A percentile compares a stretch with the other conserved stretches of the same genome.
Conservation (phyloP, 1,140 invertebrate species). For the Zaprionus kolodkinae region DNA sequence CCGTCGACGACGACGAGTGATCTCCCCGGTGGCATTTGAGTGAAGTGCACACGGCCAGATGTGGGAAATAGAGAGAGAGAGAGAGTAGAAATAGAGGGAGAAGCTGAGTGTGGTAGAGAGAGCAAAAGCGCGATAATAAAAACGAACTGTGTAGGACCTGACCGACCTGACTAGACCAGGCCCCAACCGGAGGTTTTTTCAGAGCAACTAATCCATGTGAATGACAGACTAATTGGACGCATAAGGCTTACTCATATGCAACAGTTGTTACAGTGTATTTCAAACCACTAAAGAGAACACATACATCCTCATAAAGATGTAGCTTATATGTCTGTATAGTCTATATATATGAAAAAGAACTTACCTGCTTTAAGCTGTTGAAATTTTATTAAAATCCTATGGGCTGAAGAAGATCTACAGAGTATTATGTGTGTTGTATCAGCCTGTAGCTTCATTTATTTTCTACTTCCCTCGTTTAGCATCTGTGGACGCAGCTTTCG, state of each 20-base stretch:
- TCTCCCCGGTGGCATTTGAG: conserved; percentile 43
- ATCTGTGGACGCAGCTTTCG: not conserved
- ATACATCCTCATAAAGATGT: no score
- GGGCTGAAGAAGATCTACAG: no score
- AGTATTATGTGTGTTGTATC: not conserved
- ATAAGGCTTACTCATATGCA: no score
- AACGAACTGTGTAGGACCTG: not conserved
- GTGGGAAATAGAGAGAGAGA: not conserved
- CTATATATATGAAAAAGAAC: no score
- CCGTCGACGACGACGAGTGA: conserved; percentile 20
- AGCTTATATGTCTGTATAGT: no score
- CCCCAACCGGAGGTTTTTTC: not conserved
- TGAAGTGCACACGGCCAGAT: conserved; percentile 28
- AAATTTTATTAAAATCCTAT: no score
- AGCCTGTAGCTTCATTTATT: not conserved
- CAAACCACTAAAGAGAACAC: no score
- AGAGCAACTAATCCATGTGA: not conserved
- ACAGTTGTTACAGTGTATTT: no score
- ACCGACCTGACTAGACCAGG: not conserved
- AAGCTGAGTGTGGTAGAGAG: no score
- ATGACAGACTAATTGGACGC: not conserved
- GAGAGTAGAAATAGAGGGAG: not conserved
- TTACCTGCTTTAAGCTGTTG: no score
- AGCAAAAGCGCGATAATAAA: no score
- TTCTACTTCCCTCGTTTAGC: not conserved